These are phyloP conservation scores for Spilarctia lutea DNA, from an alignment of 2,888 invertebrate genomes.

Conservation along the genomic window DNA sequence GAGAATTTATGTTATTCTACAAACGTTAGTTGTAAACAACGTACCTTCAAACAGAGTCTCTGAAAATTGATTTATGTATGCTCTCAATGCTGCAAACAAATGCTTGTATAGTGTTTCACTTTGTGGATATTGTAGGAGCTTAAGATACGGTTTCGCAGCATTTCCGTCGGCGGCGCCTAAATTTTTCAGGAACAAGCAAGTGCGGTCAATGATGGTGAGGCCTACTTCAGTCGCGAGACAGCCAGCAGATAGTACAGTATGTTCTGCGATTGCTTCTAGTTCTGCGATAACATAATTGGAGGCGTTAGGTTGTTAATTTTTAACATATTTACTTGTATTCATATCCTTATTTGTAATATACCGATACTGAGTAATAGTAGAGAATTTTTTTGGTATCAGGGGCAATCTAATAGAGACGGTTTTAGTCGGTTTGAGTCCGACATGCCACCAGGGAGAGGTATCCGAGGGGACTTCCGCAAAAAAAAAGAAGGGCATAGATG, in stretches of 20 bases:
- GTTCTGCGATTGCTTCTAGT: constrained; percentile 78
- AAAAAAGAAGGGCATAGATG: too few relatives aligned
- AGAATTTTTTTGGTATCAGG: too few relatives aligned
- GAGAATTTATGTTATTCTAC: neutral
- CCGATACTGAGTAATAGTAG: neutral
- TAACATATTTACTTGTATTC: neutral
- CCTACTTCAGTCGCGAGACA: constrained; percentile 95
- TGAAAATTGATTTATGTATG: constrained; percentile 96
- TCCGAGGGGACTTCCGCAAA: too few relatives aligned
- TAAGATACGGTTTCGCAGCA: constrained; percentile 94
- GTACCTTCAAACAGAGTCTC: constrained; percentile 93
- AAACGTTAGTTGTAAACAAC: constrained; percentile 8
- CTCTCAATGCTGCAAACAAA: constrained; percentile 95
- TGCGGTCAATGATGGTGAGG: constrained; percentile 94
- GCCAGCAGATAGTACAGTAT: constrained; percentile 77
- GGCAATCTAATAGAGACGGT: too few relatives aligned
- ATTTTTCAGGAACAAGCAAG: constrained; percentile 94
- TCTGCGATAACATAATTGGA: constrained; percentile 57
- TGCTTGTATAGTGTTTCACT: constrained; percentile 96
- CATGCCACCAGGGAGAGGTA: too few relatives aligned
- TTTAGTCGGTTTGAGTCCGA: too few relatives aligned
- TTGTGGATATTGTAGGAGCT: constrained; percentile 95
- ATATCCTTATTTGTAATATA: neutral
- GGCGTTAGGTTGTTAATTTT: neutral
- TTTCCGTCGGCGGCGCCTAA: constrained; percentile 93